Conservation (phyloP, 2,888 invertebrate species). For the Rugalucina vietnamica region DNA sequence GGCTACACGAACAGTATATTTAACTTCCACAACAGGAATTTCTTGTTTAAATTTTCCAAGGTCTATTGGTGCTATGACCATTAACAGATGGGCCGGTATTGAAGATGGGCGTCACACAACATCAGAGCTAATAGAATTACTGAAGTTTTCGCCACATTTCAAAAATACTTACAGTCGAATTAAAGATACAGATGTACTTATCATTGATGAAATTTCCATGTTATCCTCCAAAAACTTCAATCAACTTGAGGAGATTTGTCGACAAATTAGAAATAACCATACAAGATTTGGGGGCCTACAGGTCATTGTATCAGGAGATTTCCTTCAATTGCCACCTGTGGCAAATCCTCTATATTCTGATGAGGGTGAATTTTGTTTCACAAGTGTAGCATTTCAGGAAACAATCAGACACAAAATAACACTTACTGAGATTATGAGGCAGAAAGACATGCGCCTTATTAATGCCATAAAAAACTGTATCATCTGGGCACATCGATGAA, state of each 20-base stretch:
- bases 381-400: conserved; percentile 11
- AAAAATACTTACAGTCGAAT: conserved; percentile 12
- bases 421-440: conserved; percentile 24
- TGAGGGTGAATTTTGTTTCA: conserved; percentile 34
- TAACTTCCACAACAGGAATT: conserved; percentile 33
- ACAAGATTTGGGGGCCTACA: conserved; percentile 45
- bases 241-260: not conserved
- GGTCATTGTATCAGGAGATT: conserved; percentile 41
- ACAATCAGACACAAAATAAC: conserved; percentile 2
- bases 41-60: conserved; percentile 19
- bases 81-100: conserved; percentile 43
- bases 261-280: not conserved
- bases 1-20: not conserved
- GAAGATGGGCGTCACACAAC: conserved; percentile 31
- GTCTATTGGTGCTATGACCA: conserved; percentile 24
- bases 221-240: not conserved
- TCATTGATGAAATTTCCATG: conserved; percentile 43
- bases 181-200: conserved; percentile 10
- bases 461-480: conserved; percentile 28
- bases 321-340: conserved; percentile 47
- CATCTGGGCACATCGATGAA: conserved; percentile 2
- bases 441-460: conserved; percentile 17
- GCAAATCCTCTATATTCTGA: conserved; percentile 32
- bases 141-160: conserved; percentile 6
- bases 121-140: conserved; percentile 6